Evolutionary conservation across 2,113 vertebrate genomes (phyloP).

Genomic region (Nyctibius bracteatus): DNA sequence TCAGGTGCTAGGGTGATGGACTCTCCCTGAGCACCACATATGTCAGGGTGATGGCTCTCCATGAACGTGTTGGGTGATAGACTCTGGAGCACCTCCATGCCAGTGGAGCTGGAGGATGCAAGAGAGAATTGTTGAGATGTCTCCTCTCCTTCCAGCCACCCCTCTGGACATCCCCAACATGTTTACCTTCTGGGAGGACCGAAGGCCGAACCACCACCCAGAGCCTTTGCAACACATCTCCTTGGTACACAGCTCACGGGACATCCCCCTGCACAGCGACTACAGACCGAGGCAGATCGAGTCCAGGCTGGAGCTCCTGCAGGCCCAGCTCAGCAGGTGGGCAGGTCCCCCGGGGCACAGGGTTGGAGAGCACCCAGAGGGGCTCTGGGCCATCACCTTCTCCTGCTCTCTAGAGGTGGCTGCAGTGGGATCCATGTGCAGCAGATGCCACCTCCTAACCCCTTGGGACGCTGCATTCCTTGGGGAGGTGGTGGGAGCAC

Average conservation of each 20-base stretch:
- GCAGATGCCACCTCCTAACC: background rate
- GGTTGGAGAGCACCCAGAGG: background rate
- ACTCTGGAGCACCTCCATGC: background rate
- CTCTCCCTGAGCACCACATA: background rate
- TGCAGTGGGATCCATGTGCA: background rate
- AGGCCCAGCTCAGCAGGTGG: slow-evolving; percentile 90
- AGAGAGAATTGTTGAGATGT: background rate
- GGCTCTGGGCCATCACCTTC: background rate
- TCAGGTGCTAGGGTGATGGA: background rate
- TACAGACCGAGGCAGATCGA: slow-evolving; percentile 80
- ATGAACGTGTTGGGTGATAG: background rate
- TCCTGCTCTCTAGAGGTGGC: background rate
- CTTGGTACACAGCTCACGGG: slow-evolving; percentile 53
- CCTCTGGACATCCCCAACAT: slow-evolving; percentile 77
- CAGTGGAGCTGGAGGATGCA: background rate
- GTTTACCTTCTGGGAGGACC: slow-evolving; percentile 86
- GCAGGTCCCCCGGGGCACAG: background rate
- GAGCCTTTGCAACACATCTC: slow-evolving; percentile 76
- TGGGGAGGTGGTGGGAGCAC: background rate
- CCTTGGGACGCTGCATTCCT: background rate
- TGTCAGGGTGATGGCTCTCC: background rate
- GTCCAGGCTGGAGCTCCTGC: slow-evolving; percentile 87
- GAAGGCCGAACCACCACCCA: slow-evolving; percentile 43
- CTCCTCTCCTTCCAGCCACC: slow-evolving; percentile 52
- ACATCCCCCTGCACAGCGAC: slow-evolving; percentile 51